These are phyloP conservation scores for Drosophila chauvacae DNA, from an alignment of 1,140 invertebrate species.

Conservation along the genomic window DNA sequence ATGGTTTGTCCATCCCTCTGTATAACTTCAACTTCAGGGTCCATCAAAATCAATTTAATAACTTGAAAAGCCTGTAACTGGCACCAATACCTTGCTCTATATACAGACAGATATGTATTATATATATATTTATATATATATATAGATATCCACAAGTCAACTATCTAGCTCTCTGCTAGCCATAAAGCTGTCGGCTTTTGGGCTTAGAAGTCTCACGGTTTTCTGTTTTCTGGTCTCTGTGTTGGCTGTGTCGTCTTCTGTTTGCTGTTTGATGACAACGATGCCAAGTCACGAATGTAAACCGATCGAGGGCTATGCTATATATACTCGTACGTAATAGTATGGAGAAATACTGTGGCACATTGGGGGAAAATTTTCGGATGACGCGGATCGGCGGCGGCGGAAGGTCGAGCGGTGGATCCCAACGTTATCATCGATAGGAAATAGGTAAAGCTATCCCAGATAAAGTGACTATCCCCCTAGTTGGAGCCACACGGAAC, in stretches of 20 bases:
- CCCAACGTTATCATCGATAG: slow-evolving; percentile 16
- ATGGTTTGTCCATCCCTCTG: neutral
- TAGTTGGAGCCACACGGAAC: no score
- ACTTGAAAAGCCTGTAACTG: slow-evolving; percentile 31
- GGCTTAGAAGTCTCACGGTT: slow-evolving; percentile 48
- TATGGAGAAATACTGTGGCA: slow-evolving; percentile 17
- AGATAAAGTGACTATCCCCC: no score
- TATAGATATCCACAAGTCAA: slow-evolving; percentile 1
- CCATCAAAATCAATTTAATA: neutral
- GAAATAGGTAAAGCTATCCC: slow-evolving; percentile 8
- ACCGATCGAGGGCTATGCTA: slow-evolving; percentile 41
- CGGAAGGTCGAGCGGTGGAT: slow-evolving; percentile 24
- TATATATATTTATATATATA: neutral
- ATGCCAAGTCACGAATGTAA: slow-evolving; percentile 52
- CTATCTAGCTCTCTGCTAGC: neutral
- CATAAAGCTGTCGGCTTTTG: slow-evolving; percentile 53
- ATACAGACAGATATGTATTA: slow-evolving; percentile 3
- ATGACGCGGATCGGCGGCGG: slow-evolving; percentile 32
- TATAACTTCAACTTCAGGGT: slow-evolving; percentile 31
- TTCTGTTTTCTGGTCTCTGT: slow-evolving; percentile 18
- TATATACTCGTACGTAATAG: slow-evolving; percentile 6
- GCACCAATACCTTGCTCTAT: slow-evolving; percentile 54
- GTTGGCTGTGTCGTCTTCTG: slow-evolving; percentile 4
- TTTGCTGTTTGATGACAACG: slow-evolving; percentile 46
- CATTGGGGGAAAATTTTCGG: slow-evolving; percentile 39